These are phyloP conservation scores for Muraenolepis orangiensis DNA, from an alignment of 2,797 vertebrate genomes.

Conservation along the genomic window DNA sequence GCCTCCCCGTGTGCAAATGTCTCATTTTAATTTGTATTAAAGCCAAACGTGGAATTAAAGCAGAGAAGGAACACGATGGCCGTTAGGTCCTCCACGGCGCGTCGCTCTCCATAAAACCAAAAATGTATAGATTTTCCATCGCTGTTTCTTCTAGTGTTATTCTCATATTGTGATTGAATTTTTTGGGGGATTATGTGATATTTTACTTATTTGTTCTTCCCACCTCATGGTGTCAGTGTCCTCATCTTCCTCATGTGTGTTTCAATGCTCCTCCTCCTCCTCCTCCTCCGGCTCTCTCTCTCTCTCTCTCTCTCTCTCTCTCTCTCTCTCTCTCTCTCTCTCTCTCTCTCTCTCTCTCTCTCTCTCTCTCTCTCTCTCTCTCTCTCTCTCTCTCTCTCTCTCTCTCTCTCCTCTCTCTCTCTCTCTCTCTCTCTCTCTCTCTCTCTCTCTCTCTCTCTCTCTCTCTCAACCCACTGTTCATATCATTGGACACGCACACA, in stretches of 20 bases:
- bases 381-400: not conserved
- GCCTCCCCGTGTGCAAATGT: slow-evolving; percentile 35
- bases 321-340: not conserved
- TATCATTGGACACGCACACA: not conserved
- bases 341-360: not conserved
- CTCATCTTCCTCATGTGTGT: slow-evolving; percentile 24
- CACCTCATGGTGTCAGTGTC: slow-evolving; percentile 18
- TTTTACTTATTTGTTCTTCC: slow-evolving; percentile 22
- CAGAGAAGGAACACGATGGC: slow-evolving; percentile 22
- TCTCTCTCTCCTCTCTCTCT: no score
- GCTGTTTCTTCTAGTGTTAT: not conserved
- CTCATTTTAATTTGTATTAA: slow-evolving; percentile 45
- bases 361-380: not conserved
- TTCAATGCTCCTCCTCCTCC: slow-evolving; percentile 1
- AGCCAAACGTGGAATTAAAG: slow-evolving; percentile 43
- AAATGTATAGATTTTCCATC: no score
- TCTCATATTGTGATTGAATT: no score
- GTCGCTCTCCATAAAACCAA: no score
- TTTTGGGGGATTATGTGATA: no score
- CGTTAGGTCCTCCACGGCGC: slow-evolving; percentile 22
- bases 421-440: not conserved
- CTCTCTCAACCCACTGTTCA: not conserved
- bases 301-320: not conserved
- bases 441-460: not conserved
- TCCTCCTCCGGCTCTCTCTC: not conserved